Base-by-base conservation (phyloP, 2,113 vertebrate genomes). In the Asarcornis scutulata region DNA sequence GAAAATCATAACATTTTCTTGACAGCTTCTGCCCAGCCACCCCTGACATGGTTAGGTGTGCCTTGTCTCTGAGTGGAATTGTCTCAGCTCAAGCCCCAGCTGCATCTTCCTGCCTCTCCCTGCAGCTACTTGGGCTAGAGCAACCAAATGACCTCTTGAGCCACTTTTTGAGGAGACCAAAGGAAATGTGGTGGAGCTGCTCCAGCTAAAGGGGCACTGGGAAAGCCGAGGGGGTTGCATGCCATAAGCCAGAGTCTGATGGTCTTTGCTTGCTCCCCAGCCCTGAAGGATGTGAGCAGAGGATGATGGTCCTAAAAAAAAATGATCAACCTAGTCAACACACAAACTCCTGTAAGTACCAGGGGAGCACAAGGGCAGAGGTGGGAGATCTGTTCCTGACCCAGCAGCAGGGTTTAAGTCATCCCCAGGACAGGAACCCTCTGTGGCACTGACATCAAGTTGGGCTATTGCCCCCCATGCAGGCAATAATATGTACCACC, bases 371-470 rank as follows among this genome's bases (percentile, higher is more conserved):
- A 1, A 46, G 32, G 50, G 52, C 32, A 7, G 62, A 67, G 34
- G 50, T 9, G 18, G 11, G 27, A 40, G 67, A 31, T 16, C 32
- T 25, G 21, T 34, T 26, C 53, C 63, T 32, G 46, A 69, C 36
- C 25, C 44, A 52, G 53, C 44, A 77, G 40, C 40, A 40, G 32
- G 17, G 26, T n/a, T 58, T 58, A 62, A 52, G 27, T 21, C 15
- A 17, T 12, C 15, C 67, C 53, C 34, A 40, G 29, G 17, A 52
- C 23, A 66, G 31, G 48, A 80, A 40, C 29, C 60, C 48, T 53
- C 50, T 31, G 56, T 5, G 9, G 55, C 44, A 53, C 2, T 0
- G 59, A 16, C 25, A 27, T n/a, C 1, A 2, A 5, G 21, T 17
- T 32, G 72, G 40, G 32, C 74, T 62, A 3, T 31, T 53, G 44